Percentiles rank a stretch among this genome's conserved stretches.
Conservation (phyloP, 2,797 vertebrate species). For the Phataginus tetradactyla region DNA sequence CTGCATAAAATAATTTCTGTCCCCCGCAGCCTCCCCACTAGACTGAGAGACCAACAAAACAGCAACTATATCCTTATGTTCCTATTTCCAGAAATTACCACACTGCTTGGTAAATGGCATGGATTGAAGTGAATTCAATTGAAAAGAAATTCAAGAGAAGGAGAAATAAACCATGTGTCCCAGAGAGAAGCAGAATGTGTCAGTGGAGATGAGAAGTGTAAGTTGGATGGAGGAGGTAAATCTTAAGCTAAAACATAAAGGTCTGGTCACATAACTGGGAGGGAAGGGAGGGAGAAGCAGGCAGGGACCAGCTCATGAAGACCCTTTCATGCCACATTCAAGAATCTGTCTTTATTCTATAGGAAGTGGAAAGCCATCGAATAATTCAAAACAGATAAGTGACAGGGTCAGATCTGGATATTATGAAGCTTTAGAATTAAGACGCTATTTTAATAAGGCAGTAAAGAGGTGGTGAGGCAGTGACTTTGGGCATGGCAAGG, state of each 20-base stretch:
- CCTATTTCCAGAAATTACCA: background rate
- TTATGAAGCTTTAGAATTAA: background rate
- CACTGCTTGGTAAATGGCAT: background rate
- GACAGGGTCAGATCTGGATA: background rate
- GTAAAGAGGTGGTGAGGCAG: background rate
- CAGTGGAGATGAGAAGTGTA: background rate
- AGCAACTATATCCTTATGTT: background rate
- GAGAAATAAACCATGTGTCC: background rate
- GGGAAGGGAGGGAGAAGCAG: background rate
- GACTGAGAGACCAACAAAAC: background rate
- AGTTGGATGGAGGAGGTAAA: background rate
- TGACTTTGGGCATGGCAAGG: background rate
- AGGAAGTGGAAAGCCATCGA: background rate
- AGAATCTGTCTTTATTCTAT: background rate
- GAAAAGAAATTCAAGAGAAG: background rate
- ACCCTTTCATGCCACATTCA: background rate
- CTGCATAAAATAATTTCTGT: background rate
- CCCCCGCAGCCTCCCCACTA: background rate
- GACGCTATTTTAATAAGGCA: conserved; percentile 21
- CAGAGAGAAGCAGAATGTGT: background rate
- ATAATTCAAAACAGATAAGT: conserved; percentile 2
- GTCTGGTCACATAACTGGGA: background rate
- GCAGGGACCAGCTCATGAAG: background rate
- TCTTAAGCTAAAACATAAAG: background rate
- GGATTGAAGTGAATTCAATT: background rate